Conservation (phyloP, 2,113 vertebrate genomes). For the Prionailurus bengalensis region DNA sequence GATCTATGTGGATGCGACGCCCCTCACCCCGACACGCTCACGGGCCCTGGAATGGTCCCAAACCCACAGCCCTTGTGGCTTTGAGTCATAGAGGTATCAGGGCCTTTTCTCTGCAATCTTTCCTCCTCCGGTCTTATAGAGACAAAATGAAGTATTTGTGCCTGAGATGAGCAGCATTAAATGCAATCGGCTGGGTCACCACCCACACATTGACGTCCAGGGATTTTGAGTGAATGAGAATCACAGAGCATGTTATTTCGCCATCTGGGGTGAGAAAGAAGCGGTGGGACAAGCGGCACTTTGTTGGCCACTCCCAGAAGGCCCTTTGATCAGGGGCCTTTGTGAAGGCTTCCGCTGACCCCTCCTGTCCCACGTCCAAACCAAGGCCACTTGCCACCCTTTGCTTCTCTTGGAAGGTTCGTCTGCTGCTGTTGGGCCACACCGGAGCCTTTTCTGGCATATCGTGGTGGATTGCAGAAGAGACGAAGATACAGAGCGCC, state of each 20-base stretch:
- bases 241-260: constrained; percentile 74
- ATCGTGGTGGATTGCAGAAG: constrained; percentile 57
- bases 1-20: background rate
- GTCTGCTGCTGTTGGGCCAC: background rate
- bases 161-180: background rate
- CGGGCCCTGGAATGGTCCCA: background rate
- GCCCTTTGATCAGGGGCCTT: constrained; percentile 74
- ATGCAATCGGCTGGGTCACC: constrained; percentile 68
- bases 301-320: constrained; percentile 79
- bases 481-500: constrained; percentile 68
- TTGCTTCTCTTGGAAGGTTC: constrained; percentile 55
- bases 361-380: constrained; percentile 25
- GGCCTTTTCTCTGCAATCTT: background rate
- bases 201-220: constrained; percentile 72
- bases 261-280: constrained; percentile 77
- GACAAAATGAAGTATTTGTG: constrained; percentile 37
- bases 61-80: background rate
- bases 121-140: background rate
- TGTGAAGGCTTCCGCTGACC: constrained; percentile 48
- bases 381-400: constrained; percentile 61
- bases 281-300: constrained; percentile 55
- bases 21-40: fast-evolving
- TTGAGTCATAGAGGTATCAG: background rate
- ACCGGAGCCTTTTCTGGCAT: constrained; percentile 58
- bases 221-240: constrained; percentile 81